Evolutionary conservation across 2,888 invertebrate genomes (phyloP), one percentile per base, ranked within the genome.

Genomic region (Anoplius nigerrimus): DNA sequence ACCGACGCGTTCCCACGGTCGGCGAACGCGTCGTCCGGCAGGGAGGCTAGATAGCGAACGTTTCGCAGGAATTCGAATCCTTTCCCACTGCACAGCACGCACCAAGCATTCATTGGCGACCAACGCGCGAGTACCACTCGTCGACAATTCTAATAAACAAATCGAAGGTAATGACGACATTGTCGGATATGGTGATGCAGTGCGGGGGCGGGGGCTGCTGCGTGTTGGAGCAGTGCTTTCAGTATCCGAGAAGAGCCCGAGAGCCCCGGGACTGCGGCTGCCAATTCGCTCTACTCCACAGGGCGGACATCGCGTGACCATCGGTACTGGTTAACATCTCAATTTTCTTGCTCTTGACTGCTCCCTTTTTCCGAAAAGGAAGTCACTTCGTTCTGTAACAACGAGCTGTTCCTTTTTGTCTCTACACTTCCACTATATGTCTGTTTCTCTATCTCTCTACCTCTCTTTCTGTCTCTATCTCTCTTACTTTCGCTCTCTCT

Each of bases 231-330:
- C 94, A 94, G 91, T 96, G 95, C 93, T 95, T 95, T 93, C 94
- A 94, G 91, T 94, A 94, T 90, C 94, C 94, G 81, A 92, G 94
- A 85, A 92, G 94, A 89, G 91, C 92, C 89, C 91, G 92, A 81
- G 92, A 93, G 79, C 92, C 93, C 81, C 93, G 95, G 89, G 96
- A 96, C 90, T 96, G 96, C 89, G 95, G 95, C 90, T 96, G 96
- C 92, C 95, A 96, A 90, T 96, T 96, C 91, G 95, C 95, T 86
- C 92, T 96, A 88, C 93, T 96, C 88, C 96, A 96, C 91, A 94
- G 95, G 88, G 96, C 93, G 83, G 94, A 93, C 88, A 93, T 93
- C 90, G 92, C 88, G 86, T 88, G 87, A 88, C 87, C 84, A 87
- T 87, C 86, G 88, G 88, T 88, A 88, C 83, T 83, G 77, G 65